Conservation (phyloP, 2,113 vertebrate species). For the Panthera leo region DNA sequence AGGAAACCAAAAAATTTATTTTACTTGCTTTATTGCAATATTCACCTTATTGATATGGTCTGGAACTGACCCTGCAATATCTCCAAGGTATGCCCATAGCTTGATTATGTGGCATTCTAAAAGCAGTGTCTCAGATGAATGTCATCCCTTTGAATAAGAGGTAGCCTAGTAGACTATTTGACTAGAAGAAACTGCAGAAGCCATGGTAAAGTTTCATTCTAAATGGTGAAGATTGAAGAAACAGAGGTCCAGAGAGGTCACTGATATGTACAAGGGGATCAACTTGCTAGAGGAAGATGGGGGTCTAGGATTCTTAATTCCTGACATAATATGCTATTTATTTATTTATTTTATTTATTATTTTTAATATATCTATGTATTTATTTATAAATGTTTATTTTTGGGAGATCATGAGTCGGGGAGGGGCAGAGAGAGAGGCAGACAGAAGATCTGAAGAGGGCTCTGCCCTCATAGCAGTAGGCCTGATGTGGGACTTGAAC, state of each 20-base stretch:
- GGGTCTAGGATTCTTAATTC: not conserved
- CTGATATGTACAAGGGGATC: not conserved
- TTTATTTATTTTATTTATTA: too few species aligned
- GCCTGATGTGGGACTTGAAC: too few species aligned
- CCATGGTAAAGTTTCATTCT: not conserved
- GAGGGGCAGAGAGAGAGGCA: too few species aligned
- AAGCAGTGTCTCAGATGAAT: not conserved
- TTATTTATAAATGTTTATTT: too few species aligned
- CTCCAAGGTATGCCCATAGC: not conserved
- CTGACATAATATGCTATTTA: not conserved
- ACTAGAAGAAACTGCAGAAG: not conserved
- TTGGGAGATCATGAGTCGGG: too few species aligned
- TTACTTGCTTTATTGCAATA: not conserved
- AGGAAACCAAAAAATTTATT: not conserved
- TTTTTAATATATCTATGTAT: too few species aligned
- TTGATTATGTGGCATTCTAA: not conserved
- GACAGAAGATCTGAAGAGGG: too few species aligned
- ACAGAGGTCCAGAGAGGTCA: not conserved
- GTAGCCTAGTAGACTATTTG: not conserved
- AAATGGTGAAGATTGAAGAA: not conserved
- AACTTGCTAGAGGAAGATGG: not conserved
- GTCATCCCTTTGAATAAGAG: not conserved
- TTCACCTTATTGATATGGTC: not conserved
- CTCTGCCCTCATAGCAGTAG: too few species aligned
- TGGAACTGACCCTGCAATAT: not conserved